Evolutionary conservation across 2,888 invertebrate genomes (phyloP).

Genomic region (Dicyrtoma fusca): DNA sequence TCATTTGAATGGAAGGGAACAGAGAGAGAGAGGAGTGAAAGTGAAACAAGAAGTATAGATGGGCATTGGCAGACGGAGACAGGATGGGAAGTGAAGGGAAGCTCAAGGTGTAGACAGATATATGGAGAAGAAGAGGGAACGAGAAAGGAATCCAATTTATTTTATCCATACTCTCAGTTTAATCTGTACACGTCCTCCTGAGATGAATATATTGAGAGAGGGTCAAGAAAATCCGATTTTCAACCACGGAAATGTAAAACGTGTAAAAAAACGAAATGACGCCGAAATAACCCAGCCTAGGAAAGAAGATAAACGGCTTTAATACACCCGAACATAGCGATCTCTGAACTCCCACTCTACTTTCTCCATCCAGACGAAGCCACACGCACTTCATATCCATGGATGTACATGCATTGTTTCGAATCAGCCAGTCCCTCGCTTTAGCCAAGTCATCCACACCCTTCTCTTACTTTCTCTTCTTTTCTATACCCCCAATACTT

Average conservation of each 20-base stretch:
- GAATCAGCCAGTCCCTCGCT: slow-evolving; percentile 7
- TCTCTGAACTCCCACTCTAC: slow-evolving; percentile 43
- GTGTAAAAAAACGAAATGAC: not conserved
- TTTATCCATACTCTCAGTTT: slow-evolving; percentile 54
- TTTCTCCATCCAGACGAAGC: not conserved
- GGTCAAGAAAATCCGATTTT: slow-evolving; percentile 53
- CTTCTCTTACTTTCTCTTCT: slow-evolving; percentile 7
- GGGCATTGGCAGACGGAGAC: not conserved
- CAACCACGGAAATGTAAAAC: slow-evolving; percentile 22
- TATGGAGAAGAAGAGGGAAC: not conserved
- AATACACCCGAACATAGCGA: slow-evolving; percentile 42
- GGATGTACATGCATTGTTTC: slow-evolving; percentile 16
- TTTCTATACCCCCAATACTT: not conserved
- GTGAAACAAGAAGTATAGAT: not conserved
- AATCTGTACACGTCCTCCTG: slow-evolving; percentile 55
- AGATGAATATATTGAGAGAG: slow-evolving; percentile 56
- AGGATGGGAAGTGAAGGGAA: not conserved
- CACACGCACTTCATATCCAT: not conserved
- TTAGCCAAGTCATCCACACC: not conserved
- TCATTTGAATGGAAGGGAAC: not conserved
- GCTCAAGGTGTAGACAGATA: slow-evolving; percentile 31
- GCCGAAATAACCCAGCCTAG: not conserved
- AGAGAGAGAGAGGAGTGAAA: not conserved
- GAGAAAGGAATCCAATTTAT: slow-evolving; percentile 54
- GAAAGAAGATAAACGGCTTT: slow-evolving; percentile 50